These are phyloP conservation scores for Pseudomyrmex concolor DNA, from an alignment of 1,140 invertebrate genomes.

Conservation along the genomic window DNA sequence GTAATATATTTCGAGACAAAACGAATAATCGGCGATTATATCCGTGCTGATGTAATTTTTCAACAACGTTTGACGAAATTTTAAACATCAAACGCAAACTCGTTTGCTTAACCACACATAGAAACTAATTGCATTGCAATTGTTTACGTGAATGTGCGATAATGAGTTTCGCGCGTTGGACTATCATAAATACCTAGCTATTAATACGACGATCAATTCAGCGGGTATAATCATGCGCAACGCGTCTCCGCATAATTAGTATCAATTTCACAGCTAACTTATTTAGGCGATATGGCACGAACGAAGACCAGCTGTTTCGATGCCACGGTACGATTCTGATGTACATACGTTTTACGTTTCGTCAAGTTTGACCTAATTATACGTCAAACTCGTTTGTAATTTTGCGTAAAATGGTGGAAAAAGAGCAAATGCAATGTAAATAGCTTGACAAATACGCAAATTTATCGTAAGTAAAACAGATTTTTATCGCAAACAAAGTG, in stretches of 20 bases:
- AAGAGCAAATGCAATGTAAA: too few species aligned
- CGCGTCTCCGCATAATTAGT: conserved; percentile 13
- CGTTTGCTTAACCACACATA: neutral
- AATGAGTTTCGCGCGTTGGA: conserved; percentile 30
- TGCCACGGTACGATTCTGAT: too few species aligned
- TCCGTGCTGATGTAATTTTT: neutral
- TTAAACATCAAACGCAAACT: neutral
- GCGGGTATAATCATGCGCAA: neutral
- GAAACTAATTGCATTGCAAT: conserved; percentile 40
- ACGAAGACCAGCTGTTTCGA: neutral
- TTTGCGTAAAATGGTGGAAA: too few species aligned
- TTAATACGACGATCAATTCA: conserved; percentile 40
- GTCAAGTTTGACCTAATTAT: too few species aligned
- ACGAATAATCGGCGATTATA: neutral
- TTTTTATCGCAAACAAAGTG: too few species aligned
- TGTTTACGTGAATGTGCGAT: conserved; percentile 25
- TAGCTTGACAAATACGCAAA: too few species aligned
- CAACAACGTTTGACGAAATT: conserved; percentile 7
- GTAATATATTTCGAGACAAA: neutral
- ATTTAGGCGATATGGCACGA: neutral
- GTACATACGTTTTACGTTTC: too few species aligned
- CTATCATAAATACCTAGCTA: conserved; percentile 27
- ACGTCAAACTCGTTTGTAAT: too few species aligned
- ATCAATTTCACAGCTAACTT: conserved; percentile 14
- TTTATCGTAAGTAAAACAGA: too few species aligned